Conservation (phyloP, 2,113 vertebrate species). For the Seriola quinqueradiata region DNA sequence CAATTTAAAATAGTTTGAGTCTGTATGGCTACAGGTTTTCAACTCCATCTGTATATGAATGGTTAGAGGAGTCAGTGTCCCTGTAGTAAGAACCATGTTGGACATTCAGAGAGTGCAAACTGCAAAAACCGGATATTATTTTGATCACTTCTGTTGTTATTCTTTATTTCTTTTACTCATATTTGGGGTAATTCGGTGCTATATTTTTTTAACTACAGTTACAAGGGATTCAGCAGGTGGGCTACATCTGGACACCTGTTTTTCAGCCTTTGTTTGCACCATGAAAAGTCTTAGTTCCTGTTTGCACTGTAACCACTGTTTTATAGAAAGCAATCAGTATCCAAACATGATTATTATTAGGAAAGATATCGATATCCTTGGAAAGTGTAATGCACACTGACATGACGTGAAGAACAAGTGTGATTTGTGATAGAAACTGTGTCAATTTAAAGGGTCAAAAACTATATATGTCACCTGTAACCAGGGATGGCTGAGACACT, state of each 20-base stretch:
- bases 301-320: background rate
- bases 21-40: too few species aligned
- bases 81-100: too few species aligned
- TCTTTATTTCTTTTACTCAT: background rate
- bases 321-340: background rate
- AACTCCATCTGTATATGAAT: background rate
- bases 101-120: too few species aligned
- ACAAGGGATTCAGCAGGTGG: background rate
- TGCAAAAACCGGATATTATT: too few species aligned
- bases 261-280: background rate
- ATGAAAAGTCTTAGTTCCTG: background rate
- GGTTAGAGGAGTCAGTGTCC: too few species aligned
- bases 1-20: too few species aligned
- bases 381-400: too few species aligned
- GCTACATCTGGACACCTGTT: background rate
- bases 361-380: too few species aligned
- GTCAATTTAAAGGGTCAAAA: background rate
- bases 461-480: conserved; percentile 88
- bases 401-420: background rate
- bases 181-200: background rate
- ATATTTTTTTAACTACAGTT: background rate
- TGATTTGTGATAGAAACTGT: background rate
- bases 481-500: conserved; percentile 98
- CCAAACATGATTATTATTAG: too few species aligned
- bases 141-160: background rate